A percentile compares a stretch with the other conserved stretches of the same genome.
Conservation (phyloP, 2,888 invertebrate species). For the Falcaria lacertinaria region DNA sequence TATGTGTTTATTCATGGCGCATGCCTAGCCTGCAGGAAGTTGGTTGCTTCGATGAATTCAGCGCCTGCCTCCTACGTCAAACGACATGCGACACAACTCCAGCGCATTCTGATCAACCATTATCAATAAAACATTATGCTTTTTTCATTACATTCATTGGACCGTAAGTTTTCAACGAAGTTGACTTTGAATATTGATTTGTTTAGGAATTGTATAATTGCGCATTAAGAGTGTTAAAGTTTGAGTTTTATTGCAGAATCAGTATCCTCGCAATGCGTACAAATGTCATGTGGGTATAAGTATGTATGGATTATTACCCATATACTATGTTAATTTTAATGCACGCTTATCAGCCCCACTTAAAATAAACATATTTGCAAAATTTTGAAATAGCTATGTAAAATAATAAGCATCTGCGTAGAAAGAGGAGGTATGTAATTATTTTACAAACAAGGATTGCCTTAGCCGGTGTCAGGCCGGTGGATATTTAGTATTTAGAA, state of each 20-base stretch:
- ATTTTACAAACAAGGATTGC: slow-evolving; percentile 30
- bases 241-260: slow-evolving; percentile 36
- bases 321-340: slow-evolving; percentile 61
- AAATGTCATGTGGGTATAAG: slow-evolving; percentile 53
- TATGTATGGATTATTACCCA: slow-evolving; percentile 63
- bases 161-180: too few species aligned
- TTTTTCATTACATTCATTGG: slow-evolving; percentile 17
- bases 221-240: slow-evolving; percentile 29
- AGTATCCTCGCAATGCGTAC: slow-evolving; percentile 50
- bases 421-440: slow-evolving; percentile 26
- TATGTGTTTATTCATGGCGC: slow-evolving; percentile 63
- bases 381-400: slow-evolving; percentile 44
- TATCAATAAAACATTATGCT: slow-evolving; percentile 21
- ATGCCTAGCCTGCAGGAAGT: slow-evolving; percentile 64
- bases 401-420: slow-evolving; percentile 27
- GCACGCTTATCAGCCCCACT: slow-evolving; percentile 40
- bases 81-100: slow-evolving; percentile 46
- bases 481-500: slow-evolving; percentile 37
- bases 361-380: slow-evolving; percentile 39
- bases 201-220: slow-evolving; percentile 9
- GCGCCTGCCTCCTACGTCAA: slow-evolving; percentile 34
- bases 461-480: slow-evolving; percentile 20
- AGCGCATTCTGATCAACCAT: slow-evolving; percentile 42
- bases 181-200: too few species aligned
- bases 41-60: slow-evolving; percentile 61